These are phyloP conservation scores for Latheticus oryzae DNA, from an alignment of 2,888 invertebrate species.

Conservation along the genomic window DNA sequence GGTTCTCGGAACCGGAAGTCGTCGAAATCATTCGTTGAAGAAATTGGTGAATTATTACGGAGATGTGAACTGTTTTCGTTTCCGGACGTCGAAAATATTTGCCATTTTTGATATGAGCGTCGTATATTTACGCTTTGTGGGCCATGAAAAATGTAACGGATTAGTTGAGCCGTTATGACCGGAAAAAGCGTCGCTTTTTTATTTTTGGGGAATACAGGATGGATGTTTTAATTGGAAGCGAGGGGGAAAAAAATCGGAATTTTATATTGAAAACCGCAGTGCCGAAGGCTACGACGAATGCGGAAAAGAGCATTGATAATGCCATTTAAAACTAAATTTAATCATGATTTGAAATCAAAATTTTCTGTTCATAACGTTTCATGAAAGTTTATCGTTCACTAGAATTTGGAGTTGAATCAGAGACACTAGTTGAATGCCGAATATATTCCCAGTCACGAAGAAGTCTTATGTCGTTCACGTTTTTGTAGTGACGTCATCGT, in stretches of 20 bases:
- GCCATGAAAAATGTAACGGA: conserved; percentile 54
- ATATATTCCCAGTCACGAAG: conserved; percentile 30
- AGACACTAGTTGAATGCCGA: conserved; percentile 38
- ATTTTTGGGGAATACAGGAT: too few relatives aligned
- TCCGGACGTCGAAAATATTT: conserved; percentile 33
- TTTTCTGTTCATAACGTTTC: conserved; percentile 23
- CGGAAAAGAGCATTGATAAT: background rate
- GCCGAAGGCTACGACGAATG: too few relatives aligned
- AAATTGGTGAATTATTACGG: conserved; percentile 36
- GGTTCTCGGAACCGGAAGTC: conserved; percentile 34
- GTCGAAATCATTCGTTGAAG: conserved; percentile 24
- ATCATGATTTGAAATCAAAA: background rate
- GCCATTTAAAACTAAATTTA: conserved; percentile 5
- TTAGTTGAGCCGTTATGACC: conserved; percentile 43
- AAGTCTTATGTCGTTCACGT: conserved; percentile 18
- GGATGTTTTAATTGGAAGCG: conserved; percentile 19
- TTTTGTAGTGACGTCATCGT: conserved; percentile 21
- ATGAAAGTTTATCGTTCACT: conserved; percentile 21
- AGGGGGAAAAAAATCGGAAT: conserved; percentile 14
- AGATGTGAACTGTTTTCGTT: conserved; percentile 39
- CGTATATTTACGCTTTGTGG: conserved; percentile 52
- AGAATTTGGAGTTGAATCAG: conserved; percentile 30
- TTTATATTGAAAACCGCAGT: conserved; percentile 8
- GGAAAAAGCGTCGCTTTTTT: conserved; percentile 27
- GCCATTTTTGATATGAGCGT: conserved; percentile 30